Conservation (phyloP, 2,797 vertebrate species). For the Bradypus variegatus region DNA sequence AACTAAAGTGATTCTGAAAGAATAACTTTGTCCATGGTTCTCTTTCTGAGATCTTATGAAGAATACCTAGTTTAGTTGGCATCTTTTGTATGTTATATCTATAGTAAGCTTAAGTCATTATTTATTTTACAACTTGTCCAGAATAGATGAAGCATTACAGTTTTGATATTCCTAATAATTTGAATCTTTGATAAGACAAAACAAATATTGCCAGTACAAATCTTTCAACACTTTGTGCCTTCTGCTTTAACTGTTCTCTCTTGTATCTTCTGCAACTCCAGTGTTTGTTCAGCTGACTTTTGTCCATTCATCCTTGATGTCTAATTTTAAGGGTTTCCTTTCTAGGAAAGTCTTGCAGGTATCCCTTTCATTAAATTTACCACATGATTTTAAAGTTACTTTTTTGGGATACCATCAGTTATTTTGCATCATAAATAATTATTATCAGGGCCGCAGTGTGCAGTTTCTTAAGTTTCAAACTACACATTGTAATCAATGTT, state of each 20-base stretch:
- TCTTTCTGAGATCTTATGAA: not conserved
- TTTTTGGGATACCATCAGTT: not conserved
- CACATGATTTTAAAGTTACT: not conserved
- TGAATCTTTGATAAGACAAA: not conserved
- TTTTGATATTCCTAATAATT: not conserved
- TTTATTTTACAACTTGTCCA: not conserved
- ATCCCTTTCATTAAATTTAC: too few relatives aligned
- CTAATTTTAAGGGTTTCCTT: not conserved
- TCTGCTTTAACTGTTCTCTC: not conserved
- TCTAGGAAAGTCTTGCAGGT: not conserved
- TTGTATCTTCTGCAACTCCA: not conserved
- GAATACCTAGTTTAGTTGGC: not conserved
- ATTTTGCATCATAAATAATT: not conserved
- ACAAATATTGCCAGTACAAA: not conserved
- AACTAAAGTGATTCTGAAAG: not conserved
- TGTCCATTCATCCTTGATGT: too few relatives aligned
- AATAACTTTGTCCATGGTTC: not conserved
- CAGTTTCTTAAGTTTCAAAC: not conserved
- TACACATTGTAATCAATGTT: not conserved
- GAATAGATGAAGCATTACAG: not conserved
- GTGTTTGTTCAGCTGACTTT: not conserved
- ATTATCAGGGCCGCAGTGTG: not conserved
- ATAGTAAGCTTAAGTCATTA: not conserved
- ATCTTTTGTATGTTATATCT: not conserved
- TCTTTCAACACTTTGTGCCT: not conserved